phyloP scores from a whole-genome alignment of 2,113 vertebrate genomes.

The Hippocampus barbouri region DNA sequence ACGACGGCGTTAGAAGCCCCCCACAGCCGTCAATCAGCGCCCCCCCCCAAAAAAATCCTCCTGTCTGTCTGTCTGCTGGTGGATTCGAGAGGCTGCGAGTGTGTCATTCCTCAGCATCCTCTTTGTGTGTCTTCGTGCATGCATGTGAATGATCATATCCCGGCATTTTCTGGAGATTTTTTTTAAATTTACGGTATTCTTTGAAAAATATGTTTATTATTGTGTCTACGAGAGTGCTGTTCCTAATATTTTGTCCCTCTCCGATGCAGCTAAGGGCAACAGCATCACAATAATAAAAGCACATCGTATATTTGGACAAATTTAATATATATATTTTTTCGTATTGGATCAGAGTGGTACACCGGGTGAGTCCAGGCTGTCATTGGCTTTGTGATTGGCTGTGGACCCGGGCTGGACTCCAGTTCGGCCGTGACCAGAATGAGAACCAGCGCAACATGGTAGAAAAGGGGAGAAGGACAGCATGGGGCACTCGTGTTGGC shows the following conservation, averaged over 20 bases:
- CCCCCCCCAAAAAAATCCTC: neutral
- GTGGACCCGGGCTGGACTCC: neutral
- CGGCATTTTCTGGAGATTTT: neutral
- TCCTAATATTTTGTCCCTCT: neutral
- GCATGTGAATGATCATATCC: too few relatives aligned
- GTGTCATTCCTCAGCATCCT: conserved; percentile 3
- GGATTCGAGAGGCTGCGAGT: neutral
- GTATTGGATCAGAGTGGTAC: neutral
- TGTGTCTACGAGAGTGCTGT: too few relatives aligned
- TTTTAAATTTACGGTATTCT: neutral
- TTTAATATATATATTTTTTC: too few relatives aligned
- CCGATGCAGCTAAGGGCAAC: neutral
- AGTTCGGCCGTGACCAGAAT: neutral
- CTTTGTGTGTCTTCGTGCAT: neutral
- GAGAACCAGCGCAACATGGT: neutral
- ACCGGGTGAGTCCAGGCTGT: neutral
- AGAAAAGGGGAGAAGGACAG: neutral
- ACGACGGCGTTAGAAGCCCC: conserved; percentile 49
- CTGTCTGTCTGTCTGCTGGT: neutral
- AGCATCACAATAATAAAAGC: neutral
- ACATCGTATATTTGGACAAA: neutral
- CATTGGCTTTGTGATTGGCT: neutral
- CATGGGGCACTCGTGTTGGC: neutral
- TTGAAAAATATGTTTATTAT: neutral
- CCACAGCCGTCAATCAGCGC: conserved; percentile 37